Evolutionary conservation across 2,113 vertebrate species (phyloP).

Genomic region (Siniperca chuatsi): DNA sequence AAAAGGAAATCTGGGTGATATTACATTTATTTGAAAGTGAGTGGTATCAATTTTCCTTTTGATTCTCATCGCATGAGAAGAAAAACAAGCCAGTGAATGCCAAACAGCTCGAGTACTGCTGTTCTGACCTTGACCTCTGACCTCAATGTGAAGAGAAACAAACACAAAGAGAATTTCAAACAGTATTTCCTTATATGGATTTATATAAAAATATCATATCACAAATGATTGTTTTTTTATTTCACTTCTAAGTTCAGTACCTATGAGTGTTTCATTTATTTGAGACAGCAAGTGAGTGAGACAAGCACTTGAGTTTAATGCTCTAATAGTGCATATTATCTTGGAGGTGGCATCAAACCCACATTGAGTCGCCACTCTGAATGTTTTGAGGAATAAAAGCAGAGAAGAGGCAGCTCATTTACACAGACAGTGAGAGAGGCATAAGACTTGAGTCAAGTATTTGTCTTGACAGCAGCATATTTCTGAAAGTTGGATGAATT

Average conservation of each 20-base stretch:
- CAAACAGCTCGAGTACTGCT: conserved; percentile 16
- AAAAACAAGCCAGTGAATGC: neutral
- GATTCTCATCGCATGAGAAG: neutral
- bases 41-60: neutral
- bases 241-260: neutral
- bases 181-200: neutral
- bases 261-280: neutral
- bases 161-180: neutral
- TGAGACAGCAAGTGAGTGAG: conserved; percentile 27
- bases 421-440: neutral
- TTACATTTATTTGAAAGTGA: neutral
- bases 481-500: conserved; percentile 45
- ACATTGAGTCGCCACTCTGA: conserved; percentile 10
- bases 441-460: conserved; percentile 36
- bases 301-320: conserved; percentile 22
- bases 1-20: too few relatives aligned
- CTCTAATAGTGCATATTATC: conserved; percentile 36
- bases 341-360: conserved; percentile 39
- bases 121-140: conserved; percentile 6
- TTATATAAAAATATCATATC: neutral
- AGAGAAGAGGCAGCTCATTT: conserved; percentile 16
- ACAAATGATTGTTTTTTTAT: neutral
- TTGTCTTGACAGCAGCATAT: conserved; percentile 40
- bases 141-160: neutral
- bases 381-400: conserved; percentile 32